Evolutionary conservation across 2,113 vertebrate species (phyloP).

Genomic region (Catharus fuscescens): DNA sequence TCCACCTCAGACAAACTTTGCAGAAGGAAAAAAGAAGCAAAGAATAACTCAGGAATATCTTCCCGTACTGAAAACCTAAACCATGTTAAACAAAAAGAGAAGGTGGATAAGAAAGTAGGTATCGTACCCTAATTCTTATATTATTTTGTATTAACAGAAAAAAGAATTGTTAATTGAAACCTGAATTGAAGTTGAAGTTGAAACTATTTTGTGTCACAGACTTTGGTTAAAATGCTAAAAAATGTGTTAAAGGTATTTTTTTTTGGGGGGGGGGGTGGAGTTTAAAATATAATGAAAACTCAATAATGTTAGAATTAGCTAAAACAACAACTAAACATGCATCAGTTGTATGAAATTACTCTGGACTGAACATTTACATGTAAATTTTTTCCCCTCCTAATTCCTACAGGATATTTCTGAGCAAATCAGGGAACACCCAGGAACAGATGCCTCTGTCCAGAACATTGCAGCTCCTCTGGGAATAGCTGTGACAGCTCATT

Average conservation of each 20-base stretch:
- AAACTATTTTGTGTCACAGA: background rate
- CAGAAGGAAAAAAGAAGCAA: slow-evolving; percentile 27
- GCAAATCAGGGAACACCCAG: slow-evolving; percentile 2
- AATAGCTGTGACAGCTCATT: background rate
- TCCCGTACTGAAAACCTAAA: background rate
- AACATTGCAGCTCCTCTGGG: background rate
- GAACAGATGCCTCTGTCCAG: background rate
- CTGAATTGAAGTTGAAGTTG: background rate
- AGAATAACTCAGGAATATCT: slow-evolving; percentile 2
- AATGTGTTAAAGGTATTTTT: background rate
- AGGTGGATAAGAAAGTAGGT: slow-evolving; percentile 37
- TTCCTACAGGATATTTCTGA: slow-evolving; percentile 47
- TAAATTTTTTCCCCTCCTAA: background rate
- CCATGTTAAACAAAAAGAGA: background rate
- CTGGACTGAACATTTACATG: background rate
- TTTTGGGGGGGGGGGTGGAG: accelerated
- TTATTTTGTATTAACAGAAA: background rate
- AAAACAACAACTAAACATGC: background rate
- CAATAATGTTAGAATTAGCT: background rate
- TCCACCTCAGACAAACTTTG: background rate
- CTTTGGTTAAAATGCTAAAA: background rate
- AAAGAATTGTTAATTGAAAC: background rate
- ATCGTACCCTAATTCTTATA: background rate
- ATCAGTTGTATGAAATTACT: background rate
- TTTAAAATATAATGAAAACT: background rate